Evolutionary conservation across 2,113 vertebrate species (phyloP), one percentile per base, ranked within the genome.

Genomic region (Nycticebus coucang): DNA sequence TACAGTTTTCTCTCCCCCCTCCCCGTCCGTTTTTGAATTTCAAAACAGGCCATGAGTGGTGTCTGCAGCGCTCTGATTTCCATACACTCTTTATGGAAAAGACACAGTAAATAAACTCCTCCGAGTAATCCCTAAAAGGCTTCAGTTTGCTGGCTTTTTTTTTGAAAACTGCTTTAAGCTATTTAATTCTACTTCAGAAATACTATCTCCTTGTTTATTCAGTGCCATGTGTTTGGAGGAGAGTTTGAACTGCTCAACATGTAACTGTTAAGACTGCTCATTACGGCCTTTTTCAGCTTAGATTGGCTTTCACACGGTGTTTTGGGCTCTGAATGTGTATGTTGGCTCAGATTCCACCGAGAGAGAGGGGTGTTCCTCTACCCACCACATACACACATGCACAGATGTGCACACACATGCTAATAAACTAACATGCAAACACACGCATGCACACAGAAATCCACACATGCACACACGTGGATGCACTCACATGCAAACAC

Each of bases 171-270:
- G 99, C 99, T 99, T 99, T 99, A 99, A 99, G 99, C 99, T 98
- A 99, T 99, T 99, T 99, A 99, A 99, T 99, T 99, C 99, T 99
- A 99, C 99, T 99, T 99, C 99, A 99, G 99, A 99, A 99, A 99
- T 98, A 98, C 98, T 98, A 97, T 98, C 98, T 99, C 98, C 99
- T 99, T 99, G 99, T 99, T 99, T 99, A 99, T 99, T 99, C 99
- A 99, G 98, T 97, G 97, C 97, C 98, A 91, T 98, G 98, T 98
- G 98, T 98, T 98, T 98, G 98, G 98, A 98, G 98, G 98, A 97
- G 71, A 97, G 97, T 98, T 97, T 98, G 98, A 98, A 97, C 98
- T 98, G 98, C 99, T 98, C 98, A 98, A 98, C 98, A 95, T 96
- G 98, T 97, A 98, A 97, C 98, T 98, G 98, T 96, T 98, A 98